A percentile compares a stretch with the other conserved stretches of the same genome.
phyloP scores from a whole-genome alignment of 2,888 invertebrate species.

The Spisula solida region DNA sequence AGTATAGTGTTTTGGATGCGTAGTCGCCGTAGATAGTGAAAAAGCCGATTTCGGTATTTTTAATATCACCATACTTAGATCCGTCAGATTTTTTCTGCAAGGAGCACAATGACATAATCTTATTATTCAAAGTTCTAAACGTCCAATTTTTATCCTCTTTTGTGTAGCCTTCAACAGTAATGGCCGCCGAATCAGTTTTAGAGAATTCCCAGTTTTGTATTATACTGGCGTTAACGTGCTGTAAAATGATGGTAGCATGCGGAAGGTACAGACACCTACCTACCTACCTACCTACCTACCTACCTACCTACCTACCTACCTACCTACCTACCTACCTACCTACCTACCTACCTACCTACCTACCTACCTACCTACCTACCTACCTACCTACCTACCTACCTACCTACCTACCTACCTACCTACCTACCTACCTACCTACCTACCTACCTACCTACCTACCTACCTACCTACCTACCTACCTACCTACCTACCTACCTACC shows the following conservation, averaged over 20 bases:
- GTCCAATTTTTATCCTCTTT: conserved; percentile 83
- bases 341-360: too few species aligned
- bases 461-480: too few species aligned
- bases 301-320: too few species aligned
- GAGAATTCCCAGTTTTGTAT: conserved; percentile 85
- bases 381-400: too few species aligned
- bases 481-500: too few species aligned
- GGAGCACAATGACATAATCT: conserved; percentile 68
- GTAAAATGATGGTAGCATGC: conserved; percentile 81
- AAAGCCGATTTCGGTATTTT: conserved; percentile 72
- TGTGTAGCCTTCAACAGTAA: conserved; percentile 81
- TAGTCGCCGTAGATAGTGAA: conserved; percentile 71
- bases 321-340: too few species aligned
- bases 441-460: too few species aligned
- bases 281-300: too few species aligned
- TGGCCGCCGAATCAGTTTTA: conserved; percentile 81
- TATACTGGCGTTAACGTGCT: conserved; percentile 81
- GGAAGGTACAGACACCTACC: conserved; percentile 84
- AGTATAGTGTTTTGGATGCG: conserved; percentile 60
- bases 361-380: too few species aligned
- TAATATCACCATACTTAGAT: conserved; percentile 61
- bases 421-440: too few species aligned
- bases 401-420: too few species aligned
- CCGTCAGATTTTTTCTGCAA: conserved; percentile 60
- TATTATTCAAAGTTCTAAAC: conserved; percentile 69